A percentile compares a stretch with the other conserved stretches of the same genome.
phyloP scores from a whole-genome alignment of 2,113 vertebrate genomes.

The mouse (Mus musculus) region DNA sequence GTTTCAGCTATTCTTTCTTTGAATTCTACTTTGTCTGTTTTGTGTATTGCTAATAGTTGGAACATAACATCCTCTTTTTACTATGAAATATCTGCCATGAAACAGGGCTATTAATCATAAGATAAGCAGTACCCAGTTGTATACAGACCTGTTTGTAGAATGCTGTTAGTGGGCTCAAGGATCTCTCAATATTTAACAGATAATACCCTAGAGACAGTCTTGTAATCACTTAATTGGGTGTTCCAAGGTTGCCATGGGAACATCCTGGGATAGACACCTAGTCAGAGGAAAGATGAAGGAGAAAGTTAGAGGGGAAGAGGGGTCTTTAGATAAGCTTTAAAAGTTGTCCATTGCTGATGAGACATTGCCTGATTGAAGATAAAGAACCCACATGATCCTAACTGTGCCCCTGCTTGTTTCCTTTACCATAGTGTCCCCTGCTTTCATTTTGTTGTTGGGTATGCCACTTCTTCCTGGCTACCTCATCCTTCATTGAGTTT shows the following conservation, averaged over 20 bases:
- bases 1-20: not conserved
- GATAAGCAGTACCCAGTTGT: not conserved
- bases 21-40: not conserved
- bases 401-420: not conserved
- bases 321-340: not conserved
- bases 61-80: not conserved
- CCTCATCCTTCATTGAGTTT: not conserved
- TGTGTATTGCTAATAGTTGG: not conserved
- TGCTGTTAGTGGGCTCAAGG: accelerated
- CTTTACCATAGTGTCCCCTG: not conserved
- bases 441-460: not conserved
- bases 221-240: not conserved
- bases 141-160: not conserved
- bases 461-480: not conserved
- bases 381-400: not conserved
- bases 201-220: not conserved
- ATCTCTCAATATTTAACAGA: not conserved
- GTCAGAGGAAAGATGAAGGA: not conserved
- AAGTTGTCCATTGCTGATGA: not conserved
- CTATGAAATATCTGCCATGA: not conserved
- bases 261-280: not conserved
- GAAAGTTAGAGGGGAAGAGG: not conserved
- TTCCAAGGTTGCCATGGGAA: not conserved
- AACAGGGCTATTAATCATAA: not conserved
- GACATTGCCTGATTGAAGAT: not conserved